phyloP scores from a whole-genome alignment of 2,888 invertebrate genomes.

The Diarsia mendica region DNA sequence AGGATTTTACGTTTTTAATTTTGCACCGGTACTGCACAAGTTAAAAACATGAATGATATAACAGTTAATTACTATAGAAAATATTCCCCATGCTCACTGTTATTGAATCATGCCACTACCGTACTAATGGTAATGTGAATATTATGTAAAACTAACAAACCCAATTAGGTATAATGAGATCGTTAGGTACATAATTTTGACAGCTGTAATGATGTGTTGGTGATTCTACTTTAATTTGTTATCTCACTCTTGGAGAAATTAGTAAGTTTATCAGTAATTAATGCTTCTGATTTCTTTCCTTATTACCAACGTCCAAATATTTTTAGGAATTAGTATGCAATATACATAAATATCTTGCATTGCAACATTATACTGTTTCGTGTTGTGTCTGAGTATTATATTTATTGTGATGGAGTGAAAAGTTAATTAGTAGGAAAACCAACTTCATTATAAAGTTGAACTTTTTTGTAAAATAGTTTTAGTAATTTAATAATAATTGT shows the following conservation, averaged over 20 bases:
- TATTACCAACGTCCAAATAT: too few species aligned
- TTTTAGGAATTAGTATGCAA: background rate
- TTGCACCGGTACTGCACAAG: background rate
- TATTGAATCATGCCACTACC: slow-evolving; percentile 53
- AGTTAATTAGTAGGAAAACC: too few species aligned
- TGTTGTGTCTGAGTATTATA: background rate
- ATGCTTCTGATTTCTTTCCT: background rate
- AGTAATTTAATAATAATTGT: slow-evolving; percentile 9
- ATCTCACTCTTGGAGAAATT: slow-evolving; percentile 32
- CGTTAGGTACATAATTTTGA: slow-evolving; percentile 56
- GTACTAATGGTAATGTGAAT: slow-evolving; percentile 56
- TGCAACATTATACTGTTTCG: background rate
- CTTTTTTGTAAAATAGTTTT: too few species aligned
- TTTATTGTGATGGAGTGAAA: background rate
- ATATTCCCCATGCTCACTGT: slow-evolving; percentile 43
- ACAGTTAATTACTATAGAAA: slow-evolving; percentile 42
- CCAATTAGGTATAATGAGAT: slow-evolving; percentile 58
- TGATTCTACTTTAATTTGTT: slow-evolving; percentile 37
- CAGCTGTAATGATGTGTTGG: slow-evolving; percentile 54
- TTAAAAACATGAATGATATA: slow-evolving; percentile 9
- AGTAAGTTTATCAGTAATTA: slow-evolving; percentile 11
- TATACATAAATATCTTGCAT: background rate
- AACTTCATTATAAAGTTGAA: too few species aligned
- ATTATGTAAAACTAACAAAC: slow-evolving; percentile 62
- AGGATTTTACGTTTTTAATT: background rate